Evolutionary conservation across 1,140 invertebrate species (phyloP), one percentile per base, ranked within the genome.

Genomic region (Zelostemma sp.): DNA sequence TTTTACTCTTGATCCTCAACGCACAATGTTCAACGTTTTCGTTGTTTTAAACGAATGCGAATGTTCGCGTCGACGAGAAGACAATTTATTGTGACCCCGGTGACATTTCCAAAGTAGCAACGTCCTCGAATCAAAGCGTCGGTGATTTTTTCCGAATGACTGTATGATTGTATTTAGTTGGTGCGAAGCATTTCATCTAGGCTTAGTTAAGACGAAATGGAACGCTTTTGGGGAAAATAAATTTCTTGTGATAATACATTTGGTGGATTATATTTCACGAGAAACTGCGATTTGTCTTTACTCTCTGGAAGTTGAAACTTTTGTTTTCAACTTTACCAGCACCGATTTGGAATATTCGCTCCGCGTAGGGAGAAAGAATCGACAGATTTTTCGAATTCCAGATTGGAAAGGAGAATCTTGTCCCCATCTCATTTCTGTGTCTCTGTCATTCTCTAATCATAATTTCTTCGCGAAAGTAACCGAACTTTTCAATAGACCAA

Each of bases 151-250:
- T 46, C 43, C 43, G 43, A n/a, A 18, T 46, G 4, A 19, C 17
- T 46, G 43, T 46, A 46, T 19, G 18, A 46, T 9, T 19, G 43
- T 46, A 46, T 46, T n/a, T 46, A 46, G 43, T 46, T 19, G 21
- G 11, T 46, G 17, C 43, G 43, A 46, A 46, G 17, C 43, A 46
- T 46, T 46, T 46, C 43, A 46, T 8, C 17, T 11, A 46, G 11
- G 1, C 16, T 8, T 46, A 46, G 6, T 46, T 19, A 46, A 18
- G 16, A 46, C 16, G 21, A 17, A 46, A 46, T 46, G 43, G 43
- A 46, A 46, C 43, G 43, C 43, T 48, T 48, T 48, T 25, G 19
- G 46, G 46, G 46, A 14, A 46, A 48, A 48, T 28, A 12, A 28
- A 48, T 1, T 48, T 9, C 14, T 48, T 48, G 46, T 48, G 46